Percentiles rank a stretch among this genome's conserved stretches.
Evolutionary conservation across 2,113 vertebrate species (phyloP).

Genomic region (Passer montanus): DNA sequence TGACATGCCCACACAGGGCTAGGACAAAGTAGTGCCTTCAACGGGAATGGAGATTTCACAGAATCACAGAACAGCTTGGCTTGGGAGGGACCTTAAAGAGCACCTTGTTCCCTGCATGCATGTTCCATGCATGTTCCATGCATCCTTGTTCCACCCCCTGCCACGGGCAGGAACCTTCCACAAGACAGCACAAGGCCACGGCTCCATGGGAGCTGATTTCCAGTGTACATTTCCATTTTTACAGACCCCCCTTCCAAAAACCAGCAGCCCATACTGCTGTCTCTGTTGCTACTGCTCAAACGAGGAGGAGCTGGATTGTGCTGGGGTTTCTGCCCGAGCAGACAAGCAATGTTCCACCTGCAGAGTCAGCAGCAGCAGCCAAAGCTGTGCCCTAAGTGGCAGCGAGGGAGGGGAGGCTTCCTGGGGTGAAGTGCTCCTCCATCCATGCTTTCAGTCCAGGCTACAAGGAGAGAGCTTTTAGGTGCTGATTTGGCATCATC

Average conservation of each 20-base stretch:
- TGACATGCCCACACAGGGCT: too few species aligned
- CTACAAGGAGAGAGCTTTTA: neutral
- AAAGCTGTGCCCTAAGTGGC: neutral
- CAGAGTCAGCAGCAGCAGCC: neutral
- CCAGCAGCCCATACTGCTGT: neutral
- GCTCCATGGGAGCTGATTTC: neutral
- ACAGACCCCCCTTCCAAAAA: neutral
- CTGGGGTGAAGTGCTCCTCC: neutral
- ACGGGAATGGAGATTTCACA: neutral
- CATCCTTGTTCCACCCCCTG: too few species aligned
- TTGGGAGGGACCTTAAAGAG: neutral
- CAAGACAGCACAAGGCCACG: fast-evolving
- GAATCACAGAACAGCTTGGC: neutral
- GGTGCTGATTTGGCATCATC: neutral
- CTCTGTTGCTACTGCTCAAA: neutral
- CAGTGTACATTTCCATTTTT: neutral
- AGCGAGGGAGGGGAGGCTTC: neutral
- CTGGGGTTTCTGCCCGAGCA: neutral
- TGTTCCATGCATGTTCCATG: too few species aligned
- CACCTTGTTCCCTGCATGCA: neutral
- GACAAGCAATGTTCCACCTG: neutral
- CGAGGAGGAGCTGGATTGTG: neutral
- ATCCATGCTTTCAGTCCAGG: neutral
- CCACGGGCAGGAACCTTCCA: neutral
- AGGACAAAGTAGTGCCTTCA: fast-evolving